Evolutionary conservation across 2,888 invertebrate genomes (phyloP).

Genomic region (Zygothrica quintamaculata): DNA sequence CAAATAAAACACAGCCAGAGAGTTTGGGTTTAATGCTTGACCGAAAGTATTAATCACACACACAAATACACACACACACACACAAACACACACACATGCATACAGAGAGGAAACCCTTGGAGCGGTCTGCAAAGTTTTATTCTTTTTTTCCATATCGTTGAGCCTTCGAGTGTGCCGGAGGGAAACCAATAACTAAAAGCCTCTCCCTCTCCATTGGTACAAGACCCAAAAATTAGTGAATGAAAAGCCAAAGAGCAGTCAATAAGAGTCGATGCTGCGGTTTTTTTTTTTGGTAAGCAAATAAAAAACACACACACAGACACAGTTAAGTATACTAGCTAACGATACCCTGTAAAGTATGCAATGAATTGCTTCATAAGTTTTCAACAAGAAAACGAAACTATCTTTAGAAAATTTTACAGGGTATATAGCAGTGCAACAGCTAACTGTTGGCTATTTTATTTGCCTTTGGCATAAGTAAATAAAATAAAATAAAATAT

Average conservation of each 20-base stretch:
- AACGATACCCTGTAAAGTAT: too few relatives aligned
- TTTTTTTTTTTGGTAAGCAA: constrained; percentile 35
- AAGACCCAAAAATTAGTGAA: constrained; percentile 70
- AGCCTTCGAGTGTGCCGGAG: constrained; percentile 46
- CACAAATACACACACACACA: constrained; percentile 30
- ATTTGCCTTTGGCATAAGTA: constrained; percentile 46
- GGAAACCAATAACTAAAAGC: constrained; percentile 73
- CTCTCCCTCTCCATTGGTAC: constrained; percentile 18
- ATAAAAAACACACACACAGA: constrained; percentile 20
- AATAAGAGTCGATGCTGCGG: constrained; percentile 48
- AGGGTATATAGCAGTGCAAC: constrained; percentile 13
- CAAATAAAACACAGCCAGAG: constrained; percentile 69
- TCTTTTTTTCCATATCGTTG: constrained; percentile 63
- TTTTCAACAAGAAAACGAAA: too few relatives aligned
- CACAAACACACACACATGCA: constrained; percentile 16
- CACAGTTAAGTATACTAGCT: too few relatives aligned
- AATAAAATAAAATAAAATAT: constrained; percentile 60
- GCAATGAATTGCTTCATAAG: too few relatives aligned
- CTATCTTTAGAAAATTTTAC: too few relatives aligned
- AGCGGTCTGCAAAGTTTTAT: constrained; percentile 72
- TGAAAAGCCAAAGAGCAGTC: constrained; percentile 61
- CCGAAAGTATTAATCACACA: constrained; percentile 79
- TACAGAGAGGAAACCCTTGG: constrained; percentile 25
- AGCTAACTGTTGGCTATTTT: constrained; percentile 49
- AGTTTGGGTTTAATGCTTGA: constrained; percentile 68